Percentiles rank a stretch among this genome's conserved stretches.
phyloP scores from a whole-genome alignment of 2,888 invertebrate genomes.

The Ophion obscuratus region DNA sequence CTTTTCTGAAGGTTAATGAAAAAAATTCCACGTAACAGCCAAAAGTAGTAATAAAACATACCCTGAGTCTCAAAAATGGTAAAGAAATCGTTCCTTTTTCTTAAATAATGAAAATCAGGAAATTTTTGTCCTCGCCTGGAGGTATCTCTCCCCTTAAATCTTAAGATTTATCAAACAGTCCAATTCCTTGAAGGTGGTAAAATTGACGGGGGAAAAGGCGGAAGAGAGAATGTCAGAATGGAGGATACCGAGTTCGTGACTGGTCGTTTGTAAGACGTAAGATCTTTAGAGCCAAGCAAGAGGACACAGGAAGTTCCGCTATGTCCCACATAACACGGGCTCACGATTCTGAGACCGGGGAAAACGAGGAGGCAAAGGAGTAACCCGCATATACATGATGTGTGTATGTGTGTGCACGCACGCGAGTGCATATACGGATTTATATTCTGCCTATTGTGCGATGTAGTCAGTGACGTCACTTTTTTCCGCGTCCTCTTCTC shows the following conservation, averaged over 20 bases:
- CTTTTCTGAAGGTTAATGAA: too few species aligned
- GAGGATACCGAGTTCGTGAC: constrained; percentile 19
- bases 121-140: too few species aligned
- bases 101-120: too few species aligned
- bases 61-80: too few species aligned
- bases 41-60: too few species aligned
- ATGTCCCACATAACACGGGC: constrained; percentile 79
- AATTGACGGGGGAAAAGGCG: not conserved
- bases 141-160: too few species aligned
- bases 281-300: constrained; percentile 43
- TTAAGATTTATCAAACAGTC: too few species aligned
- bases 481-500: not conserved
- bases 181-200: too few species aligned
- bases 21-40: too few species aligned
- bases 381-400: not conserved
- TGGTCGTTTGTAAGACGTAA: constrained; percentile 38
- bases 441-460: constrained; percentile 18
- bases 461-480: constrained; percentile 36
- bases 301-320: constrained; percentile 78
- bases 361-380: constrained; percentile 23
- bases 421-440: not conserved
- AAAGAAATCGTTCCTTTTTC: too few species aligned
- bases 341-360: constrained; percentile 74
- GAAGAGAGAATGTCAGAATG: constrained; percentile 3
- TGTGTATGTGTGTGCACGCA: not conserved